phyloP scores from a whole-genome alignment of 2,113 vertebrate species.

The Cervus canadensis region DNA sequence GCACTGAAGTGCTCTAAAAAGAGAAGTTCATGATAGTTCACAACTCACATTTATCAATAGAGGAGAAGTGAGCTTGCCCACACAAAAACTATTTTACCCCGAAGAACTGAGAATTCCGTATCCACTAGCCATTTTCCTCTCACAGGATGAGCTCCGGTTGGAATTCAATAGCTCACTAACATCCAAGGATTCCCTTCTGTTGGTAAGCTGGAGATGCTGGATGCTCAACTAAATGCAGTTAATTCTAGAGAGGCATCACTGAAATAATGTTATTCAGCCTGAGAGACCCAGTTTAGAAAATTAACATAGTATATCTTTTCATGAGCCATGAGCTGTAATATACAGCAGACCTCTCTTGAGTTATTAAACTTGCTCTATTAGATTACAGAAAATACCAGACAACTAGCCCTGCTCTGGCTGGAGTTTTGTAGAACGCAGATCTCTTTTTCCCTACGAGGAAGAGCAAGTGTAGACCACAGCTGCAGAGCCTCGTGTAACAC shows the following conservation, averaged over 20 bases:
- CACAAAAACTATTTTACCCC: neutral
- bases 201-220: neutral
- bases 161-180: slow-evolving; percentile 4
- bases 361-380: slow-evolving; percentile 59
- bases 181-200: slow-evolving; percentile 37
- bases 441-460: neutral
- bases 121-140: neutral
- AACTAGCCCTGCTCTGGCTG: neutral
- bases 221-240: neutral
- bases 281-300: slow-evolving; percentile 60
- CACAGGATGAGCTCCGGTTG: neutral
- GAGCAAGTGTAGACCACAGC: neutral
- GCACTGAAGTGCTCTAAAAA: neutral
- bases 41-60: neutral
- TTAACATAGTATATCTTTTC: slow-evolving; percentile 62
- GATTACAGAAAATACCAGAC: slow-evolving; percentile 61
- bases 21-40: neutral
- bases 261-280: slow-evolving; percentile 38
- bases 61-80: neutral
- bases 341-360: slow-evolving; percentile 8
- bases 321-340: slow-evolving; percentile 34
- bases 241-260: slow-evolving; percentile 21
- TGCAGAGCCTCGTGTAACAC: neutral
- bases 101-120: neutral
- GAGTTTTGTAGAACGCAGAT: neutral